Base-by-base conservation (phyloP, 2,888 invertebrate species). In the Anorthoa munda region DNA sequence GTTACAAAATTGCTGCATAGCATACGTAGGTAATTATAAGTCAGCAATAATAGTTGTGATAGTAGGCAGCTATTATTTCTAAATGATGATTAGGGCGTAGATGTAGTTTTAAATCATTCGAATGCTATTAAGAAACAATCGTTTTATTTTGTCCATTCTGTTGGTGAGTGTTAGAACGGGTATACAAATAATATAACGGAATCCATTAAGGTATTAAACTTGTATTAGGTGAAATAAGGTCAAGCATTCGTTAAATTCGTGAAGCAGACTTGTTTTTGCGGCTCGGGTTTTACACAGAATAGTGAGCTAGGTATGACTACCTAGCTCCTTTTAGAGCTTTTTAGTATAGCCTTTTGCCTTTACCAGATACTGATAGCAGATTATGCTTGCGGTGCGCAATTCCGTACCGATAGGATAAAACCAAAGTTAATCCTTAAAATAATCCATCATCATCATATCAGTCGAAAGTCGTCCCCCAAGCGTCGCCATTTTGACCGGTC, bases 1-100 rank as follows among this genome's bases (percentile, higher is more conserved):
- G 61, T 73, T 82, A 79, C 83, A 79, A 87, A 89, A 88, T 88
- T 87, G 83, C 83, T 80, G 78, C 74, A 83, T 61, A 39, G 77
- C 59, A 75, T 65, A 77, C 77, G 83, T 85, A 77, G 76, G 83
- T 85, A 85, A 82, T 86, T 84, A 84, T 72, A 75, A 75, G 75
- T 61, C 68, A 75, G 77, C 72, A 77, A 76, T 66, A 75, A 66
- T 70, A 80, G 58, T 66, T 64, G 75, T 75, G 69, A 85, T 83
- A 82, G 78, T 63, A 70, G 72, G 56, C 76, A 65, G 48, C 74
- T 59, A 75, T 84, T 79, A 82, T 74, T 74, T 76, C 56, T 76
- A 75, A 84, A 81, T 80, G 69, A 76, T 85, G 70, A 73, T 82
- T 74, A 82, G 58, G 68, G 64, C 67, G 59, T 77, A 70, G 72